Percentiles rank a stretch among this genome's conserved stretches.
Evolutionary conservation across 2,797 vertebrate species (phyloP).

Genomic region (Champsocephalus gunnari): DNA sequence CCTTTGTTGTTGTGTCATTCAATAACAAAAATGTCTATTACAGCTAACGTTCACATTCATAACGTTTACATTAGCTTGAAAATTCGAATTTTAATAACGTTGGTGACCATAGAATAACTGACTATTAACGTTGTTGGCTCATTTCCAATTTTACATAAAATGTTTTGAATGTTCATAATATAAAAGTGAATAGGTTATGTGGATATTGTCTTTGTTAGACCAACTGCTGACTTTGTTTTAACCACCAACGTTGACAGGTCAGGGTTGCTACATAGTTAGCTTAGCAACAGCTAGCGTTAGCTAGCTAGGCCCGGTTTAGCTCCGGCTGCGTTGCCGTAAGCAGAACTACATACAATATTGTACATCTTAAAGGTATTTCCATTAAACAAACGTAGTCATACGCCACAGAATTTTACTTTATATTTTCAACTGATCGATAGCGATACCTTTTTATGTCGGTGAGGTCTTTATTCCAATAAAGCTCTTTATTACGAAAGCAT

Average conservation of each 20-base stretch:
- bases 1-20: background rate
- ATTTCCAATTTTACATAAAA: background rate
- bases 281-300: constrained; percentile 59
- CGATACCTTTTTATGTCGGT: constrained; percentile 30
- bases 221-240: constrained; percentile 21
- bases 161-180: background rate
- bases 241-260: constrained; percentile 51
- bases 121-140: background rate
- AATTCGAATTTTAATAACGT: constrained; percentile 40
- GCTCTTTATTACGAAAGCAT: background rate
- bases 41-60: background rate
- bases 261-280: constrained; percentile 43
- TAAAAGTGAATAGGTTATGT: background rate
- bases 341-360: constrained; percentile 21
- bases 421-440: fast-evolving
- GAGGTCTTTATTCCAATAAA: fast-evolving
- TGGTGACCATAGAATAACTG: constrained; percentile 13
- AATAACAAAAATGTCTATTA: too few relatives aligned
- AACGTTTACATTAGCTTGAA: constrained; percentile 30
- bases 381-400: fast-evolving
- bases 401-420: fast-evolving
- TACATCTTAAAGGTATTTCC: background rate
- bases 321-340: constrained; percentile 6
- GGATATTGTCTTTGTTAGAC: background rate
- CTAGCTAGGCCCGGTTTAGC: constrained; percentile 64